A percentile compares a stretch with the other conserved stretches of the same genome.
phyloP scores from a whole-genome alignment of 2,888 invertebrate genomes.

The Tetragonula carbonaria region DNA sequence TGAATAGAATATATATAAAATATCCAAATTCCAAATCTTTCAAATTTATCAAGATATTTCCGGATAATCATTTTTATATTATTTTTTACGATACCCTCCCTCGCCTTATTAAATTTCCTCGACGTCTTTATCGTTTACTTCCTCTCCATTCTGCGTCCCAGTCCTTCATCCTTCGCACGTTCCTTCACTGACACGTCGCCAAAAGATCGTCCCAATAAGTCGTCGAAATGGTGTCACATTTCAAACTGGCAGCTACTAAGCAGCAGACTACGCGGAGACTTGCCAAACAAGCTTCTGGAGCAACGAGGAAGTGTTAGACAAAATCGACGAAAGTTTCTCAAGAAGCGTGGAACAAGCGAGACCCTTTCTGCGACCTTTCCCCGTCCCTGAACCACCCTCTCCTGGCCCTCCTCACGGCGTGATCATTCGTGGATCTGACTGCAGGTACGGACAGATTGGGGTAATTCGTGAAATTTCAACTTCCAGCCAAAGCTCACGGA shows the following conservation, averaged over 20 bases:
- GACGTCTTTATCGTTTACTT: not conserved
- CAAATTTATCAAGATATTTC: too few relatives aligned
- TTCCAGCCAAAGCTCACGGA: not conserved
- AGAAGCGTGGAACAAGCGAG: constrained; percentile 6
- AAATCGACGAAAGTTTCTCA: constrained; percentile 24
- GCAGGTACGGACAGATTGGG: not conserved
- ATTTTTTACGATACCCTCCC: too few relatives aligned
- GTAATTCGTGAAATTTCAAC: constrained; percentile 36
- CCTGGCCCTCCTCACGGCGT: not conserved
- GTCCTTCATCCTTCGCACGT: not conserved
- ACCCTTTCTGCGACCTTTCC: not conserved
- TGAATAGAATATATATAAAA: too few relatives aligned
- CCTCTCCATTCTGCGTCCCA: not conserved
- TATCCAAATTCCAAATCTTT: too few relatives aligned
- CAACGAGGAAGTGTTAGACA: constrained; percentile 18
- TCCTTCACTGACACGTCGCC: constrained; percentile 1
- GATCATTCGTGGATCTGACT: constrained; percentile 22
- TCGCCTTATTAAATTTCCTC: constrained; percentile 14
- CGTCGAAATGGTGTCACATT: constrained; percentile 4
- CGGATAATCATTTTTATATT: too few relatives aligned
- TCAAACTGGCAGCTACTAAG: constrained; percentile 19
- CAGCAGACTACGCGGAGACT: constrained; percentile 26
- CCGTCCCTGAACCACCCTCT: too few relatives aligned
- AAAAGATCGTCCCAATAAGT: constrained; percentile 21
- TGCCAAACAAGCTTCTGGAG: constrained; percentile 12